Evolutionary conservation across 2,888 invertebrate species (phyloP).

Genomic region (Clostera curtula): DNA sequence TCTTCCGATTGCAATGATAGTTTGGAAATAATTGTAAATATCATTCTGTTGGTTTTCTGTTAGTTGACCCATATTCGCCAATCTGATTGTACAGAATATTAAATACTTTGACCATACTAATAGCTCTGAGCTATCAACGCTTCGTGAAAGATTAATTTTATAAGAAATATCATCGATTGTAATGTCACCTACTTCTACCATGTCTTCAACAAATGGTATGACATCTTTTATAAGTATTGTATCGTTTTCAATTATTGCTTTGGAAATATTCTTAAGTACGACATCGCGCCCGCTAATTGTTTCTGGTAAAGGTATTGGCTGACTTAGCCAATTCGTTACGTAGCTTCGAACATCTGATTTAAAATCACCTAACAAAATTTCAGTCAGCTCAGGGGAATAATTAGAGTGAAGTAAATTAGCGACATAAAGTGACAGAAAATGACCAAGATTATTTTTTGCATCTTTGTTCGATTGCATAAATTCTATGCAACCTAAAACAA

Average conservation of each 20-base stretch:
- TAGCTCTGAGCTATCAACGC: conserved; percentile 48
- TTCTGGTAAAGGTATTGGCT: conserved; percentile 42
- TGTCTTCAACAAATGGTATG: conserved; percentile 40
- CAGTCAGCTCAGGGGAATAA: conserved; percentile 66
- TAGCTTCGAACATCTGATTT: conserved; percentile 65
- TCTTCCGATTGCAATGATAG: conserved; percentile 41
- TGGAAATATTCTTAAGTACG: conserved; percentile 51
- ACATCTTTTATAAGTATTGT: conserved; percentile 39
- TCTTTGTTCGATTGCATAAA: conserved; percentile 47
- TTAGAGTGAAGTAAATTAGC: conserved; percentile 77
- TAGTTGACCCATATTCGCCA: conserved; percentile 43
- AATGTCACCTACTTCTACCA: conserved; percentile 33
- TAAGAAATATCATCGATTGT: conserved; percentile 30
- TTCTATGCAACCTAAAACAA: conserved; percentile 58
- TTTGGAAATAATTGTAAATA: conserved; percentile 41
- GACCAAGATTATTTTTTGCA: conserved; percentile 47
- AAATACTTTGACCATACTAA: conserved; percentile 60
- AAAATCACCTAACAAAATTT: conserved; percentile 62
- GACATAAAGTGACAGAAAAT: conserved; percentile 55
- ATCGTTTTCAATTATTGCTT: conserved; percentile 48
- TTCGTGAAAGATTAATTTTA: conserved; percentile 29
- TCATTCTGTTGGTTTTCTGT: conserved; percentile 35
- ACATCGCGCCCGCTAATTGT: conserved; percentile 37
- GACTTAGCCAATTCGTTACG: conserved; percentile 63
- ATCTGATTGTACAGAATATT: conserved; percentile 48